phyloP scores from a whole-genome alignment of 1,140 invertebrate genomes.

The Calliphora vicina region DNA sequence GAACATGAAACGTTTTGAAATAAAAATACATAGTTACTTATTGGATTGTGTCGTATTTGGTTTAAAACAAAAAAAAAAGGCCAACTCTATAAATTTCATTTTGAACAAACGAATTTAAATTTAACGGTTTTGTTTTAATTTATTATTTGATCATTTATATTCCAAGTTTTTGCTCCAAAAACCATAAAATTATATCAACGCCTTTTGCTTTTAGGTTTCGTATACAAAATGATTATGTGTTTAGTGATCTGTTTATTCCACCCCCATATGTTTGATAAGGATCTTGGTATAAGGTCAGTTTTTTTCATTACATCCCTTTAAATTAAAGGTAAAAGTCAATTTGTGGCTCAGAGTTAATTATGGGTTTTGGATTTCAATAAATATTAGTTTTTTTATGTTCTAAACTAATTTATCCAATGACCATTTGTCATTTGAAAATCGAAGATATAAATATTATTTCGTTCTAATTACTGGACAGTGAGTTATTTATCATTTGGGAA shows the following conservation, averaged over 20 bases:
- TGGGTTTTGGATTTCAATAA: not conserved
- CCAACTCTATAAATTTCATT: not conserved
- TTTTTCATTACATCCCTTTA: not conserved
- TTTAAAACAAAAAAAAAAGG: not conserved
- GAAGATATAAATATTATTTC: too few relatives aligned
- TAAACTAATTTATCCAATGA: not conserved
- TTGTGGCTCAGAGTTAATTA: not conserved
- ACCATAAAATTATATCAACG: not conserved
- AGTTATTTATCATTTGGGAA: too few relatives aligned
- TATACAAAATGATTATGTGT: not conserved
- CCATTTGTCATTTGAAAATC: not conserved
- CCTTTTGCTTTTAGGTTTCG: not conserved
- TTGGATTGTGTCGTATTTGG: too few relatives aligned
- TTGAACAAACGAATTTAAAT: not conserved
- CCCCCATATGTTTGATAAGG: not conserved
- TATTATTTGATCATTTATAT: not conserved
- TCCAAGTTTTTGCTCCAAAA: not conserved
- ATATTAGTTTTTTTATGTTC: not conserved
- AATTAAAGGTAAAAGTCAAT: not conserved
- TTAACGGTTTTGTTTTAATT: not conserved
- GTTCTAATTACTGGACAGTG: too few relatives aligned
- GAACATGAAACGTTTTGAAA: not conserved
- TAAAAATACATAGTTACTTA: too few relatives aligned
- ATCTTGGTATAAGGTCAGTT: not conserved
- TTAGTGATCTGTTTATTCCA: not conserved